These are phyloP conservation scores for Sturmia bella DNA, from an alignment of 2,888 invertebrate species.

Conservation along the genomic window DNA sequence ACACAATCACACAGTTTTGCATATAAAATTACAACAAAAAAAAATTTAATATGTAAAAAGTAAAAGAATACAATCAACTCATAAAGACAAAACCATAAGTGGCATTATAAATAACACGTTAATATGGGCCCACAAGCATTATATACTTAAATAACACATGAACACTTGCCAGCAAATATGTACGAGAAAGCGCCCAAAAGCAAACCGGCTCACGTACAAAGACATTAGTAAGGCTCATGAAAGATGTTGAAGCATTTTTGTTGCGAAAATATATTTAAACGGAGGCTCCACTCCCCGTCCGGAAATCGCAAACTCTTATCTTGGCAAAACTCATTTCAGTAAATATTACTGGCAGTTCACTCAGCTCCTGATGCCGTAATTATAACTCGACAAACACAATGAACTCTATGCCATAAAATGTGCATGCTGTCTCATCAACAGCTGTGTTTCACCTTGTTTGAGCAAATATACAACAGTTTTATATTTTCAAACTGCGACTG, in stretches of 20 bases:
- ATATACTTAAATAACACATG: slow-evolving; percentile 64
- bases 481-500: no score
- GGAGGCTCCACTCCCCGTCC: no score
- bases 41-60: slow-evolving; percentile 9
- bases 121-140: slow-evolving; percentile 68
- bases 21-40: slow-evolving; percentile 10
- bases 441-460: no score
- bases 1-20: neutral
- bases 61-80: slow-evolving; percentile 62
- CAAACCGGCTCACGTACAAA: neutral
- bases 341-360: no score
- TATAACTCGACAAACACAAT: no score
- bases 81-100: slow-evolving; percentile 69
- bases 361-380: no score
- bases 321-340: no score
- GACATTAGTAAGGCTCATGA: neutral
- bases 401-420: no score
- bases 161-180: slow-evolving; percentile 36
- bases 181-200: slow-evolving; percentile 53
- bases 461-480: no score
- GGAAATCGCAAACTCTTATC: no score
- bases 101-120: slow-evolving; percentile 69
- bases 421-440: no score
- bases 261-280: no score
- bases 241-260: neutral